These are phyloP conservation scores for Fulica atra DNA, from an alignment of 2,113 vertebrate species.

Conservation along the genomic window DNA sequence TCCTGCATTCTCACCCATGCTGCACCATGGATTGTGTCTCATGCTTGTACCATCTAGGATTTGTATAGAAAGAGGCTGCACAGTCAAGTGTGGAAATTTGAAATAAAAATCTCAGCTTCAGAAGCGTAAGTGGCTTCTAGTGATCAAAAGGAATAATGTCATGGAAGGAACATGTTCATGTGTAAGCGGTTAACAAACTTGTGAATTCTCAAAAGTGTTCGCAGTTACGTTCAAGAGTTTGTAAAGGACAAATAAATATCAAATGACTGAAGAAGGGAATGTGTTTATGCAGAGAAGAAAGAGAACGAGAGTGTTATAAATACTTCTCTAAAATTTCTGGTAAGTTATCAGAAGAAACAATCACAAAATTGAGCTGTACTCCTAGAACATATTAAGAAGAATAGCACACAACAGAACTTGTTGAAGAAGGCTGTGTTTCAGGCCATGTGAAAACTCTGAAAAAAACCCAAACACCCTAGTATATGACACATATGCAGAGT, in stretches of 20 bases:
- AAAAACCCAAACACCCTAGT: not conserved
- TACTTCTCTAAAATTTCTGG: not conserved
- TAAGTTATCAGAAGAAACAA: not conserved
- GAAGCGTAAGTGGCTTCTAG: not conserved
- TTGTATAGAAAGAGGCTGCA: not conserved
- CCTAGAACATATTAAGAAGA: not conserved
- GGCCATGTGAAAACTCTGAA: not conserved
- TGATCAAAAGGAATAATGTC: not conserved
- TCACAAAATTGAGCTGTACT: not conserved
- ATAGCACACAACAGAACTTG: not conserved
- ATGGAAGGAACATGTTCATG: not conserved
- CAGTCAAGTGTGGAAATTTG: not conserved
- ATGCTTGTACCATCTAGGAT: not conserved
- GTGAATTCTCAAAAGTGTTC: not conserved
- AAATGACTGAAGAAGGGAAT: not conserved
- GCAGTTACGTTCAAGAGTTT: not conserved
- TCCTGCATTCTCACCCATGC: not conserved
- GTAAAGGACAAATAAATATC: not conserved
- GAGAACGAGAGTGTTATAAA: not conserved
- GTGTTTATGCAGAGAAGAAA: not conserved
- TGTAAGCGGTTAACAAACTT: not conserved
- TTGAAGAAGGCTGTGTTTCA: not conserved
- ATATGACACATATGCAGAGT: not conserved
- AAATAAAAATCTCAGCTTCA: not conserved
- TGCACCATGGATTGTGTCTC: not conserved